Percentiles rank a stretch among this genome's conserved stretches.
phyloP scores from a whole-genome alignment of 2,888 invertebrate genomes.

The Pachycephus smyrnensis region DNA sequence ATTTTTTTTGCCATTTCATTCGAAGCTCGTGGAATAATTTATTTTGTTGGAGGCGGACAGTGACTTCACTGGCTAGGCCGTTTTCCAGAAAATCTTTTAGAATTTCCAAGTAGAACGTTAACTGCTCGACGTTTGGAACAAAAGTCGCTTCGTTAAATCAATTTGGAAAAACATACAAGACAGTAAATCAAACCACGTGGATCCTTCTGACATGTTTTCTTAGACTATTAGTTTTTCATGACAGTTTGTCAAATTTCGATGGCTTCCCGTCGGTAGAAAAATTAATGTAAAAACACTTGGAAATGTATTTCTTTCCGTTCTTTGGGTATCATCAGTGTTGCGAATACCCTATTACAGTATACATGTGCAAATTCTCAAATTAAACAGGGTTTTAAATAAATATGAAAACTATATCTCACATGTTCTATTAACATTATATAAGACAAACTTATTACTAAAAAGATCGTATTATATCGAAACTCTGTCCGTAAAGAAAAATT shows the following conservation, averaged over 20 bases:
- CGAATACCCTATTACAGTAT: too few relatives aligned
- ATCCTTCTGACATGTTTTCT: background rate
- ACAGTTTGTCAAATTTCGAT: background rate
- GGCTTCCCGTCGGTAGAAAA: background rate
- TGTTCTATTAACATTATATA: too few relatives aligned
- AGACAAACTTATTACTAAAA: too few relatives aligned
- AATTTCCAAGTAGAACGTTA: background rate
- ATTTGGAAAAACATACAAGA: constrained; percentile 34
- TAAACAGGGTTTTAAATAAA: too few relatives aligned
- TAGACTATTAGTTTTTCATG: background rate
- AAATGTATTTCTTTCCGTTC: too few relatives aligned
- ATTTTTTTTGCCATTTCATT: background rate
- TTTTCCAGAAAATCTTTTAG: constrained; percentile 34
- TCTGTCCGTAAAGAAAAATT: background rate
- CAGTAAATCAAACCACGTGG: constrained; percentile 16
- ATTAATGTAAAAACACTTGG: background rate
- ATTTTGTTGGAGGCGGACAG: constrained; percentile 45
- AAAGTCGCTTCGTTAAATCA: constrained; percentile 39
- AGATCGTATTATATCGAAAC: too few relatives aligned
- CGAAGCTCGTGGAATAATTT: constrained; percentile 51
- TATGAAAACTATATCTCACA: too few relatives aligned
- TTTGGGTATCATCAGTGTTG: too few relatives aligned
- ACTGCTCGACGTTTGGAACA: constrained; percentile 35
- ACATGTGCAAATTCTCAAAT: too few relatives aligned
- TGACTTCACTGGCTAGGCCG: constrained; percentile 37